These are phyloP conservation scores for Dromaius novaehollandiae DNA, from an alignment of 2,113 vertebrate species.

Conservation along the genomic window DNA sequence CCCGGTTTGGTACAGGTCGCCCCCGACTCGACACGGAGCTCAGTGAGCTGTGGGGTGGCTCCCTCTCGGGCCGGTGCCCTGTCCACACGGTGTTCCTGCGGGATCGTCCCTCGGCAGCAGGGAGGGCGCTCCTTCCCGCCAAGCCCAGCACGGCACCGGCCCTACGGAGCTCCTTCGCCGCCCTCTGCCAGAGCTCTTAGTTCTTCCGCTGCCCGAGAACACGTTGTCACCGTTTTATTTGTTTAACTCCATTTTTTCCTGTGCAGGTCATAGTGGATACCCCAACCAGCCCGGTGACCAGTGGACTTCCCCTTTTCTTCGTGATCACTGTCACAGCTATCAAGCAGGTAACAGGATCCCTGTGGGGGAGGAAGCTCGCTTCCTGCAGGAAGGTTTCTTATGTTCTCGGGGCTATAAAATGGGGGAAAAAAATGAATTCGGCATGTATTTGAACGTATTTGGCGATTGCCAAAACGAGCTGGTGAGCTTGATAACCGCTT, in stretches of 20 bases:
- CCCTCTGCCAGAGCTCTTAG: not conserved
- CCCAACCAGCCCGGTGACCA: conserved; percentile 96
- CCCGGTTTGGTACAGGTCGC: too few species aligned
- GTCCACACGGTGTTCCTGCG: too few species aligned
- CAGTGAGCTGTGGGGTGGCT: too few species aligned
- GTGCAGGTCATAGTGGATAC: conserved; percentile 96
- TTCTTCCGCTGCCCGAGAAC: not conserved
- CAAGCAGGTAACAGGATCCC: conserved; percentile 85
- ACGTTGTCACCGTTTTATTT: not conserved
- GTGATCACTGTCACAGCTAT: conserved; percentile 97
- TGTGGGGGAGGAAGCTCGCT: not conserved
- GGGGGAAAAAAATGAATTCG: not conserved
- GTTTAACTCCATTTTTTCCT: not conserved
- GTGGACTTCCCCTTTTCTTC: conserved; percentile 97
- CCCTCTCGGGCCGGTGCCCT: too few species aligned
- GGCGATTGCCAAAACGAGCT: not conserved
- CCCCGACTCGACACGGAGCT: too few species aligned
- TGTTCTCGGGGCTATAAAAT: not conserved
- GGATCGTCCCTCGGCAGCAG: too few species aligned
- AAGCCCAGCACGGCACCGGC: too few species aligned
- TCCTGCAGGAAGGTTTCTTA: not conserved
- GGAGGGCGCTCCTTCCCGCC: not conserved
- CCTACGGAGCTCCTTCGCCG: not conserved
- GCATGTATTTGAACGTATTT: fast-evolving
- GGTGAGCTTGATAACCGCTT: not conserved